These are phyloP conservation scores for Eupithecia centaureata DNA, from an alignment of 2,888 invertebrate genomes.

Conservation along the genomic window DNA sequence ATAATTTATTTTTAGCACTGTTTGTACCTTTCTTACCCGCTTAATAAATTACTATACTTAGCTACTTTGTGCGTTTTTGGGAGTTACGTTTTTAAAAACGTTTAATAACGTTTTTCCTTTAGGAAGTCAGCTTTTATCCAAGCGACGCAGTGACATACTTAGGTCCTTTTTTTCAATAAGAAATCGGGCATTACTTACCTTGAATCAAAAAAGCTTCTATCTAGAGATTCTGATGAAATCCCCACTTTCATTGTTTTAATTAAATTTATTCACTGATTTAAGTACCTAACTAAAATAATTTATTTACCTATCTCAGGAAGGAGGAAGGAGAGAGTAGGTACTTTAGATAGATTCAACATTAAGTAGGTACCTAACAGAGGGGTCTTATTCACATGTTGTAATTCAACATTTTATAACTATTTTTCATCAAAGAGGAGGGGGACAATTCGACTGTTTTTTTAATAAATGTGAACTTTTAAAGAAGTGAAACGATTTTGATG, in stretches of 20 bases:
- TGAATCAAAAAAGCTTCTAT: neutral
- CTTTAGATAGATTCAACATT: neutral
- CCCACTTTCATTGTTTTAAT: too few relatives aligned
- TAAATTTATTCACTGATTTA: neutral
- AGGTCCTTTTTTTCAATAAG: neutral
- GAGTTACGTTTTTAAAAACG: neutral
- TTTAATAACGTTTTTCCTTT: neutral
- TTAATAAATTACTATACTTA: too few relatives aligned
- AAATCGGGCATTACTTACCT: too few relatives aligned
- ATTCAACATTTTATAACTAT: neutral
- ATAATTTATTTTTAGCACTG: too few relatives aligned
- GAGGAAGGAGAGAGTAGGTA: neutral
- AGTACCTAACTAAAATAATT: neutral
- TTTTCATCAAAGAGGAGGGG: too few relatives aligned
- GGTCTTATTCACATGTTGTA: neutral
- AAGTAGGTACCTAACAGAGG: neutral
- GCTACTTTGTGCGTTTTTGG: too few relatives aligned
- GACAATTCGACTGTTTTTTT: too few relatives aligned
- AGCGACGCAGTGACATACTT: neutral
- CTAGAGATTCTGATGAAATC: neutral
- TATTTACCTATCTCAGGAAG: neutral
- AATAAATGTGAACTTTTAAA: too few relatives aligned
- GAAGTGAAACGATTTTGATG: too few relatives aligned
- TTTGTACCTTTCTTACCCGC: too few relatives aligned
- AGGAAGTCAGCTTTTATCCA: neutral